Base-by-base conservation (phyloP, 2,113 vertebrate genomes). In the Muntiacus reevesi region DNA sequence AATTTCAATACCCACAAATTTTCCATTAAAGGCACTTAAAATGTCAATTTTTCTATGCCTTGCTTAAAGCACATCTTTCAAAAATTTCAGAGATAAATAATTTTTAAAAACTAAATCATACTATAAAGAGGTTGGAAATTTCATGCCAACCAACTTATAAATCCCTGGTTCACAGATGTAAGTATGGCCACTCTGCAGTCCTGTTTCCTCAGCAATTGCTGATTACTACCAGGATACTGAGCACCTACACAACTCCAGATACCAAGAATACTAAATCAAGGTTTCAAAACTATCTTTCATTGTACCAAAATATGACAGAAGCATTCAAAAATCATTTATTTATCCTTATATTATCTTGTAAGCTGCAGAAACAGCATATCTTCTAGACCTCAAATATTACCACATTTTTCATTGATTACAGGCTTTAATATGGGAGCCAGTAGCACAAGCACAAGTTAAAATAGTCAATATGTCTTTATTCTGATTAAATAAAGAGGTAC, bases 71-170 rank as follows among this genome's bases (percentile, higher is more conserved):
- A 67, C 13, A 14, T 33, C 54, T 84, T 89, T 83, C 30, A 82
- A 90, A 89, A 89, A 19, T 95, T 36, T 54, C 30, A 87, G 33
- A 60, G 54, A 89, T 76, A 86, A 89, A 86, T 86, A 55, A 89
- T 89, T 83, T 81, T 96, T 28, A 28, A 97, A 88, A 86, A 60
- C 33, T 78, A n/a, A 94, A 79, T 78, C 10, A 62, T 54, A 97
- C 6, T 47, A 36, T 59, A 78, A 90, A 47, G 64, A 95, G 30
- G 36, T 5, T 93, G 79, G 71, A 82, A 92, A 78, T 87, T n/a
- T 89, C 87, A n/a, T 74, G 54, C 11, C 45, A 47, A 87, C 14
- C 21, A 94, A 55, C 54, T 84, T 87, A 36, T 59, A 93, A 95
- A 83, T 71, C 50, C 64, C 64, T 85, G 8, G 25, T 60, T 87